Evolutionary conservation across 2,113 vertebrate species (phyloP).

Genomic region (Melanerpes formicivorus): DNA sequence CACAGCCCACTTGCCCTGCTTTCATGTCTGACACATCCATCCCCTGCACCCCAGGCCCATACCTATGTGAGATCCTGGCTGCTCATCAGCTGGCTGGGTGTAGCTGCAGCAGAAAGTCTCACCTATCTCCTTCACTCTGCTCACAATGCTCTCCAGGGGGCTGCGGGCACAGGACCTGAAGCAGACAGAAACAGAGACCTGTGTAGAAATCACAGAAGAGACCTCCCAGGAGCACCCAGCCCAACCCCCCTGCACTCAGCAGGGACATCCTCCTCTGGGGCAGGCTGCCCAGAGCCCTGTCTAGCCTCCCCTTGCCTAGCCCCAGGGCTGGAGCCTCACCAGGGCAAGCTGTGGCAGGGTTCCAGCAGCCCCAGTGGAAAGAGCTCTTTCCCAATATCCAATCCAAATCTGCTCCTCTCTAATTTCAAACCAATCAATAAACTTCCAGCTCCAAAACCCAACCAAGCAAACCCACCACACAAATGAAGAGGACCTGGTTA

Average conservation of each 20-base stretch:
- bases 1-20: neutral
- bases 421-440: neutral
- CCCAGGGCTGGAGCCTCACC: no score
- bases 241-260: no score
- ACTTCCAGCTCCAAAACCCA: neutral
- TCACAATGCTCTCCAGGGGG: conserved; percentile 83
- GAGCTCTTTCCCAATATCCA: no score
- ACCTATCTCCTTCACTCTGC: conserved; percentile 85
- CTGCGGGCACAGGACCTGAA: conserved; percentile 87
- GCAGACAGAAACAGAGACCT: neutral
- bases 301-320: no score
- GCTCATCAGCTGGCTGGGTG: conserved; percentile 86
- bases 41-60: neutral
- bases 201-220: neutral
- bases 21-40: neutral
- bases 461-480: neutral
- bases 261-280: no score
- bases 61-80: conserved; percentile 93
- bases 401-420: no score
- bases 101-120: conserved; percentile 89
- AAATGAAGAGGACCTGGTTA: neutral
- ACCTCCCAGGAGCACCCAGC: no score
- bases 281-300: no score
- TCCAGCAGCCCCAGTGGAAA: no score
- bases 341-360: no score